These are phyloP conservation scores for Pentalonia nigronervosa DNA, from an alignment of 1,140 invertebrate species.

Conservation along the genomic window DNA sequence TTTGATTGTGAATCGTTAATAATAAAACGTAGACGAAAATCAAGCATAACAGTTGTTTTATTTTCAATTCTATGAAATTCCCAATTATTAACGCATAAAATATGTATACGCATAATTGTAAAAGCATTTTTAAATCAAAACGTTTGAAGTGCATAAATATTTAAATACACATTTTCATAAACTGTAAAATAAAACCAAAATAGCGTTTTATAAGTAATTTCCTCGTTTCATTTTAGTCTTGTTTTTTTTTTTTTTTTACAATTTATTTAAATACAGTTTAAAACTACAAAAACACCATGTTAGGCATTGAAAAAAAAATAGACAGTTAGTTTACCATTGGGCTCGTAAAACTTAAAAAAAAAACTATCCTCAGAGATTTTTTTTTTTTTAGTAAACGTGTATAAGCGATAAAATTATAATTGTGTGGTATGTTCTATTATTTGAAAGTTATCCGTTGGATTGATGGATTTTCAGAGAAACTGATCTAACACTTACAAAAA, in stretches of 20 bases:
- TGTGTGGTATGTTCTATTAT: too few species aligned
- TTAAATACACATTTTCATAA: too few species aligned
- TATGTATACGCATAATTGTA: neutral
- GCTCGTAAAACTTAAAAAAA: too few species aligned
- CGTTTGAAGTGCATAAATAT: neutral
- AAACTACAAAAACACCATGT: too few species aligned
- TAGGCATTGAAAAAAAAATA: too few species aligned
- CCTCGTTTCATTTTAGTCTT: neutral
- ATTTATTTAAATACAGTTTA: neutral
- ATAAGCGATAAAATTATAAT: too few species aligned
- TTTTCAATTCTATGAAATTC: neutral
- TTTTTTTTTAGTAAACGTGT: too few species aligned
- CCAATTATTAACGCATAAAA: too few species aligned
- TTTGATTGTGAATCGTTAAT: neutral
- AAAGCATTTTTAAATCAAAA: neutral
- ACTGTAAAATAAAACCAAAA: neutral
- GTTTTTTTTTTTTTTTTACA: neutral
- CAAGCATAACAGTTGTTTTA: neutral
- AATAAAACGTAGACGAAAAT: neutral
- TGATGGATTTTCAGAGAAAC: too few species aligned
- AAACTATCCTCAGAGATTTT: too few species aligned
- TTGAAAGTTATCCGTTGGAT: too few species aligned
- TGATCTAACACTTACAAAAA: neutral
- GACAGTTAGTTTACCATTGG: too few species aligned
- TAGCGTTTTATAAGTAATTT: neutral